A percentile compares a stretch with the other conserved stretches of the same genome.
These are phyloP conservation scores for Eupsilia transversa DNA, from an alignment of 2,888 invertebrate species.

Conservation along the genomic window DNA sequence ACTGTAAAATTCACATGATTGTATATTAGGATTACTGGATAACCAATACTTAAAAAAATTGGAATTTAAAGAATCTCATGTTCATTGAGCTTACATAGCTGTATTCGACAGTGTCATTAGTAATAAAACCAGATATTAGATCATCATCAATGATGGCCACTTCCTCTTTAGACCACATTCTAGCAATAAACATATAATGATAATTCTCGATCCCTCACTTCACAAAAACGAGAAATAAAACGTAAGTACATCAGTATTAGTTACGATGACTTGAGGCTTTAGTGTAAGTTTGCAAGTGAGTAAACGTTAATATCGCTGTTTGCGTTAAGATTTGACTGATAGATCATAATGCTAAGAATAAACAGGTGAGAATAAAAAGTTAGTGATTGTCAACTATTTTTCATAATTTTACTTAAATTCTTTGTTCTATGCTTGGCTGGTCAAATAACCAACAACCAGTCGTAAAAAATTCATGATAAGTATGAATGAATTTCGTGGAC, in stretches of 20 bases:
- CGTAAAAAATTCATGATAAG: neutral
- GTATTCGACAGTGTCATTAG: constrained; percentile 16
- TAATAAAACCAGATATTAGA: constrained; percentile 19
- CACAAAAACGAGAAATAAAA: constrained; percentile 15
- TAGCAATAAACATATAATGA: constrained; percentile 1
- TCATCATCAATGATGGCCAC: constrained; percentile 35
- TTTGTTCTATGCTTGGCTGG: neutral
- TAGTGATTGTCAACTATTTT: constrained; percentile 30
- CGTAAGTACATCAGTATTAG: neutral
- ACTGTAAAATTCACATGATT: neutral
- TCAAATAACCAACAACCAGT: neutral
- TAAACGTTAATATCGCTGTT: too few relatives aligned
- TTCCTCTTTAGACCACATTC: constrained; percentile 31
- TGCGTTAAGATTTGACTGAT: too few relatives aligned
- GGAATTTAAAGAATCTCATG: constrained; percentile 8
- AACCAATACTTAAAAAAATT: neutral
- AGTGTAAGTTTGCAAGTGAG: too few relatives aligned
- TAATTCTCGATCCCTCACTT: neutral
- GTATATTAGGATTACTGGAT: neutral
- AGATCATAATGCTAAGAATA: too few relatives aligned
- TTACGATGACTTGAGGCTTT: constrained; percentile 4
- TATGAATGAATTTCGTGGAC: neutral
- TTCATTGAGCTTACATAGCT: neutral
- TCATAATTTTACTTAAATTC: neutral
- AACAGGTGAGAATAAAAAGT: too few relatives aligned